Percentiles rank a stretch among this genome's conserved stretches.
phyloP scores from a whole-genome alignment of 35 echinoderm and acorn worm species.

The Apostichopus japonicus region DNA sequence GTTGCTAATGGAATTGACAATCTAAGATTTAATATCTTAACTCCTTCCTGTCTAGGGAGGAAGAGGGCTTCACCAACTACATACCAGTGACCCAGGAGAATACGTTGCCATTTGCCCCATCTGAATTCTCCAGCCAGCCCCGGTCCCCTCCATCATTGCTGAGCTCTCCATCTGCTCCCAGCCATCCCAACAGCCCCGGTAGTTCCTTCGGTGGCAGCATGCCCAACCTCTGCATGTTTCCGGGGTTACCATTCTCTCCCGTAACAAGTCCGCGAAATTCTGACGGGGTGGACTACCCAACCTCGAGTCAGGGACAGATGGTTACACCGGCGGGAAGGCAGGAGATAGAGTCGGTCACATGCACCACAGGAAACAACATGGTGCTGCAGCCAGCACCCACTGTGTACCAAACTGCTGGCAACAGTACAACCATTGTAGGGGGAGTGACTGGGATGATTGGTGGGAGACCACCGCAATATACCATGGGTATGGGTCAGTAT shows the following conservation, averaged over 20 bases:
- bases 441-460: conserved; percentile 9
- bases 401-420: background rate
- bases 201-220: conserved; percentile 67
- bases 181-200: conserved; percentile 38
- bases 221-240: conserved; percentile 58
- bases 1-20: no score
- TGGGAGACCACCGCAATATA: conserved; percentile 3
- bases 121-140: background rate
- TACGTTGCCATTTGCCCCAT: background rate
- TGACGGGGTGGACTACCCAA: background rate
- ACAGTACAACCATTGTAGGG: background rate
- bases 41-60: conserved; percentile 42
- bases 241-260: conserved; percentile 27
- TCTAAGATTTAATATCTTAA: no score
- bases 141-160: conserved; percentile 48
- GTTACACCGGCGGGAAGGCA: background rate
- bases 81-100: background rate
- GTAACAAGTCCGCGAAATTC: conserved; percentile 37
- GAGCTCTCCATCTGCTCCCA: conserved; percentile 32
- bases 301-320: background rate
- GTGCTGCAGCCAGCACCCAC: background rate
- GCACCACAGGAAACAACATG: background rate
- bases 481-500: background rate
- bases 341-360: background rate
- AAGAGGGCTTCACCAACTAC: conserved; percentile 39